Evolutionary conservation across 2,888 invertebrate species (phyloP).

Genomic region (Chirona hameri): DNA sequence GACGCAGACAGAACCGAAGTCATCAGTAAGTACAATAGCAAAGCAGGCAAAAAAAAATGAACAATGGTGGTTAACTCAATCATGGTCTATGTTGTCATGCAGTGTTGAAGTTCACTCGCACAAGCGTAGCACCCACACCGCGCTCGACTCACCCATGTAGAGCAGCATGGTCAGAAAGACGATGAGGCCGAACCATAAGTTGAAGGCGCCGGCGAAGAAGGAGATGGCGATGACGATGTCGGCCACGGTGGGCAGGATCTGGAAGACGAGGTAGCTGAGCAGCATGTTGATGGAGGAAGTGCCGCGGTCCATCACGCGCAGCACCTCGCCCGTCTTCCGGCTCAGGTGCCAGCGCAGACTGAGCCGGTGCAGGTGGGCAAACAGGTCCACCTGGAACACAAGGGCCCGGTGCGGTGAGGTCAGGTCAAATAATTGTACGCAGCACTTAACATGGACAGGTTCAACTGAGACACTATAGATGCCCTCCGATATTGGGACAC

Average conservation of each 20-base stretch:
- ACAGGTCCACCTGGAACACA: conserved; percentile 66
- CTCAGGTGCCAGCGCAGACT: conserved; percentile 92
- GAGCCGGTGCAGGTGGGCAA: conserved; percentile 80
- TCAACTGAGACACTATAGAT: too few relatives aligned
- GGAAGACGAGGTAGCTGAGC: conserved; percentile 77
- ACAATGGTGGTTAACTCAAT: too few relatives aligned
- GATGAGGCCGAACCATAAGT: conserved; percentile 91
- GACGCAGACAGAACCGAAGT: too few relatives aligned
- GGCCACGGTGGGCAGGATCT: conserved; percentile 81
- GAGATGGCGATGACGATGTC: conserved; percentile 88
- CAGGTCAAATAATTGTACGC: too few relatives aligned
- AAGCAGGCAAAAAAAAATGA: too few relatives aligned
- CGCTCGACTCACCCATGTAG: conserved; percentile 73
- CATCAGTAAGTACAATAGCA: too few relatives aligned
- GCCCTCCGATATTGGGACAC: too few relatives aligned
- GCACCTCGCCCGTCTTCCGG: conserved; percentile 93
- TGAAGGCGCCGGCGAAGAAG: conserved; percentile 82
- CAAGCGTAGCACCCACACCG: too few relatives aligned
- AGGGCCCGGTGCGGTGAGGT: neutral
- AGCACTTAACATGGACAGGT: too few relatives aligned
- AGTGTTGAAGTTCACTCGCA: too few relatives aligned
- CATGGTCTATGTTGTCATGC: too few relatives aligned
- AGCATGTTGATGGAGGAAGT: conserved; percentile 94
- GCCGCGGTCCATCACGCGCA: conserved; percentile 94
- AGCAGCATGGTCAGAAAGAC: conserved; percentile 89